Evolutionary conservation across 2,888 invertebrate genomes (phyloP).

Genomic region (Chelonus formosanus): DNA sequence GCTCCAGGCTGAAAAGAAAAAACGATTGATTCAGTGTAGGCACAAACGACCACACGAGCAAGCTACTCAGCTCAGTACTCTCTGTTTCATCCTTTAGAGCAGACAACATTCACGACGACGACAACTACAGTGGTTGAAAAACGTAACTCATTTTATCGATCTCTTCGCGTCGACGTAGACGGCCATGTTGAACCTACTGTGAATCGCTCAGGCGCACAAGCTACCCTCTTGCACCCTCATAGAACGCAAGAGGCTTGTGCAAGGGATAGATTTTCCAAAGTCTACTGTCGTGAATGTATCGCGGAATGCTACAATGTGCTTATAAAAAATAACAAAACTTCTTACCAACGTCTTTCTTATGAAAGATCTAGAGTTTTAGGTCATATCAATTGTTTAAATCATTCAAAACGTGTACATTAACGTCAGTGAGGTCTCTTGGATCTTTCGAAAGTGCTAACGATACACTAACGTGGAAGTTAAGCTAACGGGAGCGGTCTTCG

Average conservation of each 20-base stretch:
- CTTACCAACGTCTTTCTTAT: not conserved
- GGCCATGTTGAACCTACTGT: constrained; percentile 41
- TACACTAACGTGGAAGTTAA: not conserved
- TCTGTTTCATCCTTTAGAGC: too few relatives aligned
- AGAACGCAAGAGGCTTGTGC: constrained; percentile 8
- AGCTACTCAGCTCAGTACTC: too few relatives aligned
- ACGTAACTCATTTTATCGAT: constrained; percentile 61
- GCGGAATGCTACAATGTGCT: constrained; percentile 2
- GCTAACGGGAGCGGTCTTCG: constrained; percentile 13
- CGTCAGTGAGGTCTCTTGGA: not conserved
- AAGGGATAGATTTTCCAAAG: constrained; percentile 41
- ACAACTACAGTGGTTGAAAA: constrained; percentile 43
- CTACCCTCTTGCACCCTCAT: not conserved
- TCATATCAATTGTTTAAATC: not conserved
- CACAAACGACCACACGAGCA: too few relatives aligned
- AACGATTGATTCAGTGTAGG: too few relatives aligned
- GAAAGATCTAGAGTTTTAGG: not conserved
- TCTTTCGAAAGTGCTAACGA: constrained; percentile 1
- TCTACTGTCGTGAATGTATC: constrained; percentile 32
- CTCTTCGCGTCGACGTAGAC: constrained; percentile 38
- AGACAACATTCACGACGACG: constrained; percentile 10
- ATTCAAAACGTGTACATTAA: not conserved
- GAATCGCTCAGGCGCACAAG: constrained; percentile 43
- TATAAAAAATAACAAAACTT: not conserved
- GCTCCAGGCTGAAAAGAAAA: not conserved